These are phyloP conservation scores for Sebastes goodei DNA, from an alignment of 2,797 vertebrate genomes.

Conservation along the genomic window DNA sequence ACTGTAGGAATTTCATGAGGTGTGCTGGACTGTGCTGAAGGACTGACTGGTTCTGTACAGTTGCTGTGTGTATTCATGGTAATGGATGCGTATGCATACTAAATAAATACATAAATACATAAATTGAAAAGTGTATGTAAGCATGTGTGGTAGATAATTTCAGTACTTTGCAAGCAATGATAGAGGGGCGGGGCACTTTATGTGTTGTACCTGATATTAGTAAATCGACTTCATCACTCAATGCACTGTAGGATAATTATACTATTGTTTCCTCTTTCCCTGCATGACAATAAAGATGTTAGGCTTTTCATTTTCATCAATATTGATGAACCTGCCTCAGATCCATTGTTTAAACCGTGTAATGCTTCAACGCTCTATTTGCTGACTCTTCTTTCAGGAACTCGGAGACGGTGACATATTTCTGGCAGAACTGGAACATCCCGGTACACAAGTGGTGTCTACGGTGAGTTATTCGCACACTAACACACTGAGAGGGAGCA, in stretches of 20 bases:
- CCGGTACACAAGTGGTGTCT: constrained; percentile 95
- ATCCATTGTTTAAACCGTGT: constrained; percentile 28
- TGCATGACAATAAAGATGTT: background rate
- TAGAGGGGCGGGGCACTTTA: background rate
- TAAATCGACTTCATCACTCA: background rate
- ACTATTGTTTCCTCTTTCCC: background rate
- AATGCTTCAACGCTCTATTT: constrained; percentile 13
- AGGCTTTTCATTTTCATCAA: background rate
- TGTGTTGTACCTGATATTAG: background rate
- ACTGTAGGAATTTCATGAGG: background rate
- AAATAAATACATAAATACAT: background rate
- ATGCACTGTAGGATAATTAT: background rate
- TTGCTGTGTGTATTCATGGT: background rate
- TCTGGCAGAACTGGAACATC: constrained; percentile 98
- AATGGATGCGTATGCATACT: background rate
- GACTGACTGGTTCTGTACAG: background rate
- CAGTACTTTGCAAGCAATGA: background rate
- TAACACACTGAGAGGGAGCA: constrained; percentile 21
- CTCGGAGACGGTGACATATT: constrained; percentile 90
- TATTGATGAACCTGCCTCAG: constrained; percentile 24
- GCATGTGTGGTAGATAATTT: background rate
- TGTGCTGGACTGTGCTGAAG: background rate
- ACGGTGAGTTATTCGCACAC: constrained; percentile 80
- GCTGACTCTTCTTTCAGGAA: constrained; percentile 83
- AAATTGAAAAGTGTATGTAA: background rate